These are phyloP conservation scores for Neopelma chrysocephalum DNA, from an alignment of 2,797 vertebrate genomes.

Conservation along the genomic window DNA sequence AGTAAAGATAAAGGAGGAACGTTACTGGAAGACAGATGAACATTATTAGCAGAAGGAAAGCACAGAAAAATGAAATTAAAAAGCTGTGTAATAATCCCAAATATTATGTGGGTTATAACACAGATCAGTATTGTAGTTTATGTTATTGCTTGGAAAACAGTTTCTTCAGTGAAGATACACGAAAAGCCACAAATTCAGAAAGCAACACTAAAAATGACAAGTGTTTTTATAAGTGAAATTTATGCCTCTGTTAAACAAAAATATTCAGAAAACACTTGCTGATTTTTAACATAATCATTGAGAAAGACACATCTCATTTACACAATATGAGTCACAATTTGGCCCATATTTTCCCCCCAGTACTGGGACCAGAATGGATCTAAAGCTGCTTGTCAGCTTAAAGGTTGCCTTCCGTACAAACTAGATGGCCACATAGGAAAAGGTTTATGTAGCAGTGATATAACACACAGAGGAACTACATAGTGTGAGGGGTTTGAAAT, in stretches of 20 bases:
- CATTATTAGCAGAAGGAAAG: neutral
- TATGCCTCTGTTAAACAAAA: neutral
- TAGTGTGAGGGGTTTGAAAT: neutral
- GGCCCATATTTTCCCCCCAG: neutral
- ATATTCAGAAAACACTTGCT: neutral
- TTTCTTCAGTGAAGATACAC: neutral
- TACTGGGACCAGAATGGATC: neutral
- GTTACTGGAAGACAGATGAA: neutral
- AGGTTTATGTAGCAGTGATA: neutral
- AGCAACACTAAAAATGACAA: neutral
- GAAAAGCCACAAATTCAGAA: neutral
- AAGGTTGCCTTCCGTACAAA: neutral
- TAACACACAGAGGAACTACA: neutral
- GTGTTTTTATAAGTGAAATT: neutral
- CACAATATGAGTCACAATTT: neutral
- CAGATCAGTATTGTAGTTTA: neutral
- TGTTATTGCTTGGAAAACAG: neutral
- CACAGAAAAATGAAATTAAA: neutral
- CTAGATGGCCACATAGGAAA: neutral
- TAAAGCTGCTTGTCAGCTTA: neutral
- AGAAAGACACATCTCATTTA: neutral
- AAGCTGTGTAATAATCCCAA: neutral
- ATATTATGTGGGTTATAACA: neutral
- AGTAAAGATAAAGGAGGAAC: neutral
- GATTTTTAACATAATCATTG: neutral